phyloP scores from a whole-genome alignment of 2,888 invertebrate genomes.

The Chrysolina oricalcia region DNA sequence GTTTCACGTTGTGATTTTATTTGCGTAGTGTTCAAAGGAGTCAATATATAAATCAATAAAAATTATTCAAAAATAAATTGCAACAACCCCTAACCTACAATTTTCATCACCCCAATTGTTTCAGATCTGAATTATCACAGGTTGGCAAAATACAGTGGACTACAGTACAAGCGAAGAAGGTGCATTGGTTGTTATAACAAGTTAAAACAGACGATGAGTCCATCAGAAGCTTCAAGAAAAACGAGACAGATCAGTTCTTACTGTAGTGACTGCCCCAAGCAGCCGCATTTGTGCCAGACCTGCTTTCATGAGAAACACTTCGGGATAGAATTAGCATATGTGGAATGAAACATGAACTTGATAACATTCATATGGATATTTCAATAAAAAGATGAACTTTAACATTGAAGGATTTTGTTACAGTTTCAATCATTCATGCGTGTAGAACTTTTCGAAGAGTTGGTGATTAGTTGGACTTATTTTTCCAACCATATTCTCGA shows the following conservation, averaged over 20 bases:
- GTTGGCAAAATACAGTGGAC: slow-evolving; percentile 34
- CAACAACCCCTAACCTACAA: background rate
- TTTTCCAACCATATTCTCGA: too few species aligned
- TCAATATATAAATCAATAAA: too few species aligned
- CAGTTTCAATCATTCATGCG: too few species aligned
- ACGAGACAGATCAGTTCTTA: slow-evolving; percentile 40
- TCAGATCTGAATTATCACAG: slow-evolving; percentile 39
- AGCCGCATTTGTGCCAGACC: slow-evolving; percentile 34
- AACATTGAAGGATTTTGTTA: too few species aligned
- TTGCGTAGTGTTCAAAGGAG: too few species aligned
- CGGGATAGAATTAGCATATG: background rate
- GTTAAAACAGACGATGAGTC: slow-evolving; percentile 25
- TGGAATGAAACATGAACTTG: too few species aligned
- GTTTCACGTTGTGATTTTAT: too few species aligned
- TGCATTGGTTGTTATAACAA: slow-evolving; percentile 40
- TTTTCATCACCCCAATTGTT: slow-evolving; percentile 18
- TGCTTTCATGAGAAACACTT: slow-evolving; percentile 36
- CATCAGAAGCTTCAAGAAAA: slow-evolving; percentile 37
- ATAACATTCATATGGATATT: too few species aligned
- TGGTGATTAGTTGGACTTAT: too few species aligned
- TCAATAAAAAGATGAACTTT: too few species aligned
- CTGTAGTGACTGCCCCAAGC: slow-evolving; percentile 32
- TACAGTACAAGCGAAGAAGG: slow-evolving; percentile 36
- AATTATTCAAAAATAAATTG: background rate
- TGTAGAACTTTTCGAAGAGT: too few species aligned